Conservation (phyloP, 2,113 vertebrate species). For the Pionites leucogaster region DNA sequence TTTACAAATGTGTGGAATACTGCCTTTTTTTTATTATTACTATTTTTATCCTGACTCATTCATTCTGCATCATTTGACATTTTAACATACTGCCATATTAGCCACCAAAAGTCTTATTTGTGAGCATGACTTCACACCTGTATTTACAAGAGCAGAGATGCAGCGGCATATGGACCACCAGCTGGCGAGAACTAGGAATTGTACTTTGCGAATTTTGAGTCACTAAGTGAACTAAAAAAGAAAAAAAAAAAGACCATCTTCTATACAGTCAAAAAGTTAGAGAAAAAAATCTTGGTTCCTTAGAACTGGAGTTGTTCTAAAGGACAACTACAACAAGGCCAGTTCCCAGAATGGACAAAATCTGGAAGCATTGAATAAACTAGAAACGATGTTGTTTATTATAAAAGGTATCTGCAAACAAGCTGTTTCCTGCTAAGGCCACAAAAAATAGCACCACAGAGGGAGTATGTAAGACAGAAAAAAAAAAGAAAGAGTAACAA, state of each 20-base stretch:
- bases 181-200: conserved; percentile 45
- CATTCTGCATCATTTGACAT: conserved; percentile 37
- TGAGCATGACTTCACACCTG: conserved; percentile 37
- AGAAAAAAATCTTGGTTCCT: neutral
- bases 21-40: neutral
- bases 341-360: neutral
- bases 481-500: neutral
- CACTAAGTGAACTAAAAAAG: neutral
- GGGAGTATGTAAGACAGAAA: conserved; percentile 5
- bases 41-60: neutral
- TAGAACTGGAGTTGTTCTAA: neutral
- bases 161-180: conserved; percentile 32
- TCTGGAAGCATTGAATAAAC: neutral
- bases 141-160: conserved; percentile 43
- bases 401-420: neutral
- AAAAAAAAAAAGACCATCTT: neutral
- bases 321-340: neutral
- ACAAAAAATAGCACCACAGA: conserved; percentile 17
- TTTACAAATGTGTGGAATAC: neutral
- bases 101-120: conserved; percentile 41
- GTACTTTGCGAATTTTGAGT: conserved; percentile 40
- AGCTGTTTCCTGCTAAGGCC: neutral
- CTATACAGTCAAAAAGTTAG: neutral
- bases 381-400: neutral
- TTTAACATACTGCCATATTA: conserved; percentile 58